Conservation (phyloP, 2,797 vertebrate species). For the Tiaroga cobitis region DNA sequence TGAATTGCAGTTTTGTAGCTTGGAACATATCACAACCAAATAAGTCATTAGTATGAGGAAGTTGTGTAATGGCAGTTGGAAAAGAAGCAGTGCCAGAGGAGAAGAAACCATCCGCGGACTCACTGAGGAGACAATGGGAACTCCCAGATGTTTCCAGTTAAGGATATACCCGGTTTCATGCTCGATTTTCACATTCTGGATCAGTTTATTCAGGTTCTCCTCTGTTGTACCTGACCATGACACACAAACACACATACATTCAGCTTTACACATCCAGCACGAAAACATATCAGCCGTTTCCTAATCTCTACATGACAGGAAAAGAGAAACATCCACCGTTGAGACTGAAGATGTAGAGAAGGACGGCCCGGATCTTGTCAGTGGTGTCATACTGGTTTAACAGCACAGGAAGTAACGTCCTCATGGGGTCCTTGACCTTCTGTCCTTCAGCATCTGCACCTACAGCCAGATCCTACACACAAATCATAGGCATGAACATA, state of each 20-base stretch:
- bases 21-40: not conserved
- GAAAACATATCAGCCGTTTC: not conserved
- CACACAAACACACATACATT: conserved; percentile 43
- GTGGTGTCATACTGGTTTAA: conserved; percentile 82
- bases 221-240: conserved; percentile 88
- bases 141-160: conserved; percentile 93
- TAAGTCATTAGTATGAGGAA: not conserved
- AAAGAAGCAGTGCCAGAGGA: not conserved
- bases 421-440: conserved; percentile 94
- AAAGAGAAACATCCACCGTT: conserved; percentile 77
- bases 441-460: conserved; percentile 89
- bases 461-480: conserved; percentile 86
- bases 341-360: conserved; percentile 95
- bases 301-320: not conserved
- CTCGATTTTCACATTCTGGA: conserved; percentile 94
- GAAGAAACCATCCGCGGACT: conserved; percentile 3
- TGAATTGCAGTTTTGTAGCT: no score
- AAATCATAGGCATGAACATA: not conserved
- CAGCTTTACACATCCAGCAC: not conserved
- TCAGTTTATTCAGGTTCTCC: conserved; percentile 94
- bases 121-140: conserved; percentile 86
- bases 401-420: conserved; percentile 92
- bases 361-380: conserved; percentile 94
- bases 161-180: conserved; percentile 89
- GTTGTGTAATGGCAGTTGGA: not conserved